Conservation (phyloP, 1,140 invertebrate genomes). For the Lutraria rhynchaena region DNA sequence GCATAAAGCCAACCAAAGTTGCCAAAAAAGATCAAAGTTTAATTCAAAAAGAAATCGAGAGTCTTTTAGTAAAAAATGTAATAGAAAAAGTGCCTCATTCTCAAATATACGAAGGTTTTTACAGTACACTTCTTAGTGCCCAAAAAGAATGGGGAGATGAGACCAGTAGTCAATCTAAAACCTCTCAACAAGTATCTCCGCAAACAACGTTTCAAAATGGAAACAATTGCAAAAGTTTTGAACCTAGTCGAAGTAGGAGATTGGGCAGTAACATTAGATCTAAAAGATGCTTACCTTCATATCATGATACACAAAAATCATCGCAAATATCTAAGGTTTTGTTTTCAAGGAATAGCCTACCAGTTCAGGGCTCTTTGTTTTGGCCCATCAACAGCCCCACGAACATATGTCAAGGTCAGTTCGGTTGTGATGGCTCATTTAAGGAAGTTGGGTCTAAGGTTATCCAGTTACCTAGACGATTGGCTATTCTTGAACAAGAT, state of each 20-base stretch:
- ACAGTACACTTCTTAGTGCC: conserved; percentile 63
- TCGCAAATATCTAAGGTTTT: conserved; percentile 56
- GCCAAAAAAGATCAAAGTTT: background rate
- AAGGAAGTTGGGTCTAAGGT: background rate
- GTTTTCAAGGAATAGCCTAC: conserved; percentile 25
- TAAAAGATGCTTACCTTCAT: conserved; percentile 64
- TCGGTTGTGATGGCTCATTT: conserved; percentile 22
- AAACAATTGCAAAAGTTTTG: conserved; percentile 54
- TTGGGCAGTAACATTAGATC: conserved; percentile 59
- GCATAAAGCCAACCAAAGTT: background rate
- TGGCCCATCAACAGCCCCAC: conserved; percentile 39
- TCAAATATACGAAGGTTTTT: conserved; percentile 43
- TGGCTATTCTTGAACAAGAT: background rate
- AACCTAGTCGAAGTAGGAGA: conserved; percentile 56
- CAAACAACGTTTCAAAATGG: conserved; percentile 62
- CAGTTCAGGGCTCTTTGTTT: conserved; percentile 50
- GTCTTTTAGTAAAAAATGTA: conserved; percentile 12
- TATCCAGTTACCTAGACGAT: conserved; percentile 37
- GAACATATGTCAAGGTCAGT: conserved; percentile 31
- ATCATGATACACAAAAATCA: conserved; percentile 52
- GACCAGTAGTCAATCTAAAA: conserved; percentile 55
- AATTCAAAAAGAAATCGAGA: conserved; percentile 22
- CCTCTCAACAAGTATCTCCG: conserved; percentile 46
- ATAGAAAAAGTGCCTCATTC: conserved; percentile 1
- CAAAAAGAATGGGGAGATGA: conserved; percentile 51